Evolutionary conservation across 2,888 invertebrate species (phyloP).

Genomic region (Pachliopta kotzebuea): DNA sequence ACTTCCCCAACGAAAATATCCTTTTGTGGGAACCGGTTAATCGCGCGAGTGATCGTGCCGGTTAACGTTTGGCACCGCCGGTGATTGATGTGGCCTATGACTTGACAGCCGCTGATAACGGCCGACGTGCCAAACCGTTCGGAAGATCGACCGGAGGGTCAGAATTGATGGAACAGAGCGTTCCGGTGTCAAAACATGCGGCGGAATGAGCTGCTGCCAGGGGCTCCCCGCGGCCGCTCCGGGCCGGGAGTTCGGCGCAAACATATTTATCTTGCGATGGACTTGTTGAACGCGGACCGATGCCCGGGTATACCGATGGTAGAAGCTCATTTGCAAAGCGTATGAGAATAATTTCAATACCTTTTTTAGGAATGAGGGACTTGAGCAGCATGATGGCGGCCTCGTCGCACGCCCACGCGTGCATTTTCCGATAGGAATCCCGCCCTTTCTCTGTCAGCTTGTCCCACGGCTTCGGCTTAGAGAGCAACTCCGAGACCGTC

Average conservation of each 20-base stretch:
- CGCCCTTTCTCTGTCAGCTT: slow-evolving; percentile 99
- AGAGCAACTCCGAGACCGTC: slow-evolving; percentile 98
- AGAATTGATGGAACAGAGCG: slow-evolving; percentile 47
- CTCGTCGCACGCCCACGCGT: slow-evolving; percentile 99
- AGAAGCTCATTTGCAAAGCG: slow-evolving; percentile 37
- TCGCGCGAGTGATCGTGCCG: slow-evolving; percentile 55
- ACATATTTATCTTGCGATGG: neutral
- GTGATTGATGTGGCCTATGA: slow-evolving; percentile 74
- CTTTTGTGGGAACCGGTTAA: slow-evolving; percentile 61
- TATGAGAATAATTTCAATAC: slow-evolving; percentile 80
- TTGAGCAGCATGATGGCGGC: slow-evolving; percentile 98
- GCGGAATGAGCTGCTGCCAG: slow-evolving; percentile 43
- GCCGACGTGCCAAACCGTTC: slow-evolving; percentile 58
- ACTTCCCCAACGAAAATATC: slow-evolving; percentile 51
- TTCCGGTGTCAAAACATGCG: slow-evolving; percentile 45
- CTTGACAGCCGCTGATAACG: slow-evolving; percentile 59
- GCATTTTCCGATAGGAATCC: slow-evolving; percentile 99
- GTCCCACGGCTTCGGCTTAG: slow-evolving; percentile 99
- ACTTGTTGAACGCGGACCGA: neutral
- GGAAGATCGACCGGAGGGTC: slow-evolving; percentile 58
- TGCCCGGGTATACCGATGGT: slow-evolving; percentile 28
- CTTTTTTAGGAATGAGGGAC: slow-evolving; percentile 98
- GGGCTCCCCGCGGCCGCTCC: neutral
- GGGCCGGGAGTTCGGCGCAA: too few species aligned
- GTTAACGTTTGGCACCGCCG: slow-evolving; percentile 48